Evolutionary conservation across 37 sponge, comb jelly and placozoan genomes (phyloP).

Genomic region (Agelas oroides): DNA sequence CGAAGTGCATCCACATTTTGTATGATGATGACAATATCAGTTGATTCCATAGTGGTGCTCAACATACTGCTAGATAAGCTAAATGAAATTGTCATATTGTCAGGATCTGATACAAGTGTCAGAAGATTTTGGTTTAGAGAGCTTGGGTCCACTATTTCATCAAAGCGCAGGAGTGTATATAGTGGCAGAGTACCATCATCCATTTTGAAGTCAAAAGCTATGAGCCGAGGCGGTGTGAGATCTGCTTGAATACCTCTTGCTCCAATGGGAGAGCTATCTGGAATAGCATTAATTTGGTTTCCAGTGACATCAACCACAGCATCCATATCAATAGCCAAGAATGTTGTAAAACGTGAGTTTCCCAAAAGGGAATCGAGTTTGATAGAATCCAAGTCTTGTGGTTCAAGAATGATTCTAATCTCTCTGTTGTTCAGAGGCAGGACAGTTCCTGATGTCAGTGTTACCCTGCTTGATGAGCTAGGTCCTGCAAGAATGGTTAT

Average conservation of each 20-base stretch:
- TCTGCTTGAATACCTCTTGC: constrained; percentile 42
- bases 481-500: constrained; percentile 55
- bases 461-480: constrained; percentile 30
- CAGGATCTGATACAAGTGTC: constrained; percentile 34
- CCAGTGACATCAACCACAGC: constrained; percentile 79
- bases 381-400: constrained; percentile 67
- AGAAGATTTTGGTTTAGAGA: constrained; percentile 43
- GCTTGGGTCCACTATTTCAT: constrained; percentile 75
- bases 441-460: constrained; percentile 62
- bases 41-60: constrained; percentile 2
- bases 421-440: constrained; percentile 32
- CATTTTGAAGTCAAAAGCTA: constrained; percentile 84
- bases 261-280: constrained; percentile 25
- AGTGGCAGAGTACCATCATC: constrained; percentile 78
- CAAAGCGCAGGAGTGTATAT: constrained; percentile 74
- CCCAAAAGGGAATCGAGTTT: constrained; percentile 51
- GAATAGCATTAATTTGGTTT: constrained; percentile 33
- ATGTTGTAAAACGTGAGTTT: constrained; percentile 66
- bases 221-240: constrained; percentile 71
- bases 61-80: constrained; percentile 20
- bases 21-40: constrained; percentile 53
- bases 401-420: constrained; percentile 44
- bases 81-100: constrained; percentile 15
- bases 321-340: constrained; percentile 41
- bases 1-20: constrained; percentile 44